Evolutionary conservation across 2,888 invertebrate species (phyloP), one percentile per base, ranked within the genome.

Genomic region (Spilosoma lubricipeda): DNA sequence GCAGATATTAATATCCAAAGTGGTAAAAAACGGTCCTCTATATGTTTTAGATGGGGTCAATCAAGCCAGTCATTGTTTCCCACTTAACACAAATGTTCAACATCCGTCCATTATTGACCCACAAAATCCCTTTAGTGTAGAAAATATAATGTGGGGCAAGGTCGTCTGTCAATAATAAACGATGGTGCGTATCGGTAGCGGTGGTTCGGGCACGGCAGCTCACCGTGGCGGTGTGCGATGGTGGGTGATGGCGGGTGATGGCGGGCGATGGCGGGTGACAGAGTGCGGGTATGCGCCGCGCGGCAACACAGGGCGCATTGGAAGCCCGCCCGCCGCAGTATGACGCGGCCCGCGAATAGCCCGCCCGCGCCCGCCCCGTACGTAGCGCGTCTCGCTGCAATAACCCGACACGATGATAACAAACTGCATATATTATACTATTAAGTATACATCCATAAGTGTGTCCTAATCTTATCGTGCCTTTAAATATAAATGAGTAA

Each of bases 131-230:
- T 86, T 87, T 84, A 84, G 82, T 85, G 84, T 85, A 87, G 90
- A 88, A 88, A 91, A 90, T 88, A 88, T 91, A 90, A 93, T 93
- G 89, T 94, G 91, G 94, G 82, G 90, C 95, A 94, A 95, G 94
- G 94, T 91, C 90, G 81, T 86, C 85, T 87, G 92, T 93, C 91
- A 91, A 92, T 94, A 93, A 90, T 92, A 92, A 92, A 92, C 92
- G 91, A 94, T 93, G 93, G 93, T 92, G 91, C 90, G 91, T 91
- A 84, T 81, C 79, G 82, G 78, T 75, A 85, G 82, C 76, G 81
- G 83, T 86, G 85, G 86, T 85, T 72, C 71, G 66, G 72, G 77
- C 75, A 36, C 39, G 70, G 70, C 27, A 27, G 80, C 72, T 77
- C 72, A 76, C 78, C 74, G 73, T 73, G 65, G 70, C 71, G 68